Evolutionary conservation across 1,140 invertebrate genomes (phyloP).

Genomic region (Vanessa atalanta): DNA sequence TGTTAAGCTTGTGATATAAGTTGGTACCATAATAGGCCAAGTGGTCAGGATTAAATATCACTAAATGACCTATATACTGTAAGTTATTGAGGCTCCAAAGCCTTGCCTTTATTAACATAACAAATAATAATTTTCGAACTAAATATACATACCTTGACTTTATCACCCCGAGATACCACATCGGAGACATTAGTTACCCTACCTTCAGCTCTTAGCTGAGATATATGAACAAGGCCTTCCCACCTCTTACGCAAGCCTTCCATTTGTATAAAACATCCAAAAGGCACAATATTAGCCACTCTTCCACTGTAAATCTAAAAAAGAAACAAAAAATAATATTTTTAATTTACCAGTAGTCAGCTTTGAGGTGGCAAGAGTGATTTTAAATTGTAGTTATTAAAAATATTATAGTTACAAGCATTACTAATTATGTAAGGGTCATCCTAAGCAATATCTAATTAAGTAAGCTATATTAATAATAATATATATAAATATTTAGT

Average conservation of each 20-base stretch:
- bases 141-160: conserved; percentile 88
- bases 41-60: too few relatives aligned
- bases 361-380: too few relatives aligned
- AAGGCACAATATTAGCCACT: conserved; percentile 97
- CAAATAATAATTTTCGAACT: conserved; percentile 21
- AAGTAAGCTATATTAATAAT: too few relatives aligned
- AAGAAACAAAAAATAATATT: conserved; percentile 32
- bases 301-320: conserved; percentile 94
- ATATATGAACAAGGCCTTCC: conserved; percentile 99
- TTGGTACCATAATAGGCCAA: too few relatives aligned
- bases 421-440: too few relatives aligned
- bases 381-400: neutral
- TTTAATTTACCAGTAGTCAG: neutral
- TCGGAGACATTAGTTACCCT: conserved; percentile 97
- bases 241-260: conserved; percentile 93
- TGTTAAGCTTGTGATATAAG: too few relatives aligned
- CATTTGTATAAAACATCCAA: conserved; percentile 98
- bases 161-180: conserved; percentile 94
- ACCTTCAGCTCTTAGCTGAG: conserved; percentile 95
- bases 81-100: too few relatives aligned
- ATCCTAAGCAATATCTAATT: too few relatives aligned
- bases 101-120: neutral
- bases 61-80: too few relatives aligned
- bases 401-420: neutral
- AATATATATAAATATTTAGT: too few relatives aligned